Conservation (phyloP, 2,797 vertebrate species). For the Epinephelus coioides region DNA sequence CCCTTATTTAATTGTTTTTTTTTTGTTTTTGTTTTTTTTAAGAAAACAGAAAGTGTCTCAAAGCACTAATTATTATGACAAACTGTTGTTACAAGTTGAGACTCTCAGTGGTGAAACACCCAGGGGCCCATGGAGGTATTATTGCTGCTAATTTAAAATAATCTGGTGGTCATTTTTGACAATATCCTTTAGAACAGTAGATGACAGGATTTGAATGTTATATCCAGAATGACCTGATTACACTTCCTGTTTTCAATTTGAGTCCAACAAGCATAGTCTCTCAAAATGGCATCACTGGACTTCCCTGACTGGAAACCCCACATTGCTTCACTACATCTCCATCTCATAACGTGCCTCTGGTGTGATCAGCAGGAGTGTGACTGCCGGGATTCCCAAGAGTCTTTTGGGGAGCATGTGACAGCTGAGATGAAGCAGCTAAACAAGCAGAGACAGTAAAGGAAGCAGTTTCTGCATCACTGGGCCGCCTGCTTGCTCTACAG, state of each 20-base stretch:
- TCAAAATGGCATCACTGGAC: constrained; percentile 28
- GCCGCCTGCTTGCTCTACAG: constrained; percentile 2
- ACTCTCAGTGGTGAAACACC: not conserved
- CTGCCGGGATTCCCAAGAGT: constrained; percentile 39
- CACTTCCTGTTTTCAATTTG: constrained; percentile 21
- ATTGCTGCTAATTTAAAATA: not conserved
- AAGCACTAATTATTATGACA: too few relatives aligned
- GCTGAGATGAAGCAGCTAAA: constrained; percentile 44
- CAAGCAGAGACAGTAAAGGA: constrained; percentile 21
- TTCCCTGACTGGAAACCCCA: constrained; percentile 65
- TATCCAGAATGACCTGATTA: not conserved
- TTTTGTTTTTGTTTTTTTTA: too few relatives aligned
- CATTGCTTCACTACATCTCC: not conserved
- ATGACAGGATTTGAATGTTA: not conserved
- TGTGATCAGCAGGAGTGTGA: constrained; percentile 9
- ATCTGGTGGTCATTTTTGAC: too few relatives aligned
- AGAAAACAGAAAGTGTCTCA: not conserved
- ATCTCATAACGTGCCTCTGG: not conserved
- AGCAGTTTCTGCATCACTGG: constrained; percentile 20
- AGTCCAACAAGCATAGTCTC: not conserved
- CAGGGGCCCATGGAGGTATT: not conserved
- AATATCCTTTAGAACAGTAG: not conserved
- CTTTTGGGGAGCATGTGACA: constrained; percentile 18
- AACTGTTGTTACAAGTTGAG: too few relatives aligned
- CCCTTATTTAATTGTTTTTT: too few relatives aligned